A percentile compares a stretch with the other conserved stretches of the same genome.
Conservation (phyloP, 2,888 invertebrate genomes). For the Parnassius orleans region DNA sequence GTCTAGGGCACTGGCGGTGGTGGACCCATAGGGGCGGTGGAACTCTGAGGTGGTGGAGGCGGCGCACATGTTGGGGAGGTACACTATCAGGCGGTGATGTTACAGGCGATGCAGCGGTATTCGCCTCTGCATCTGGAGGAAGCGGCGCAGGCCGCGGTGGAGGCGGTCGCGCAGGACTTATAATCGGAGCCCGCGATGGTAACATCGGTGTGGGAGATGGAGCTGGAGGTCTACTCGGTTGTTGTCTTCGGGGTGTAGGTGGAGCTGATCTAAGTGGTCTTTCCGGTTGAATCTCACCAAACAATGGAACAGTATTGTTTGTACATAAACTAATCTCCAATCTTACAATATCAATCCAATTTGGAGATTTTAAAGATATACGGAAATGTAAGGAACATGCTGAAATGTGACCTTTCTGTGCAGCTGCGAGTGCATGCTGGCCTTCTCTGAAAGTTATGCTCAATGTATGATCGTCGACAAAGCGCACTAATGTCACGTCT, state of each 20-base stretch:
- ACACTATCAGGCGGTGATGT: conserved; percentile 79
- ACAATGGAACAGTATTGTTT: conserved; percentile 91
- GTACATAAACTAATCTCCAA: conserved; percentile 92
- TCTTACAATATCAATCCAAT: conserved; percentile 91
- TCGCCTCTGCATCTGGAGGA: conserved; percentile 72
- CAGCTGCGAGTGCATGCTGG: conserved; percentile 90
- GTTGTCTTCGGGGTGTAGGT: conserved; percentile 74
- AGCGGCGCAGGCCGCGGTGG: conserved; percentile 82
- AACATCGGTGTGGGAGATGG: conserved; percentile 77
- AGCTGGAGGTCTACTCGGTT: conserved; percentile 83
- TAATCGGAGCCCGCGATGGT: conserved; percentile 70
- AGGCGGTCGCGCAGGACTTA: conserved; percentile 77
- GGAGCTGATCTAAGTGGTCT: conserved; percentile 69
- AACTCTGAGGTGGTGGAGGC: conserved; percentile 52
- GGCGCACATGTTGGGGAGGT: conserved; percentile 86
- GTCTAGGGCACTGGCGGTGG: conserved; percentile 77
- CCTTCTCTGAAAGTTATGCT: conserved; percentile 97
- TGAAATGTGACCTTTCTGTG: conserved; percentile 78
- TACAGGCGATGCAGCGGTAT: conserved; percentile 55
- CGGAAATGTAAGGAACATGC: conserved; percentile 84
- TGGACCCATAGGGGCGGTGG: conserved; percentile 59
- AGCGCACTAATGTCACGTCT: conserved; percentile 94
- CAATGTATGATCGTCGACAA: conserved; percentile 90
- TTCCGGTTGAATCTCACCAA: conserved; percentile 64
- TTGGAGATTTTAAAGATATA: conserved; percentile 89